Conservation (phyloP, 1,140 invertebrate genomes). For the Bombus impatiens region DNA sequence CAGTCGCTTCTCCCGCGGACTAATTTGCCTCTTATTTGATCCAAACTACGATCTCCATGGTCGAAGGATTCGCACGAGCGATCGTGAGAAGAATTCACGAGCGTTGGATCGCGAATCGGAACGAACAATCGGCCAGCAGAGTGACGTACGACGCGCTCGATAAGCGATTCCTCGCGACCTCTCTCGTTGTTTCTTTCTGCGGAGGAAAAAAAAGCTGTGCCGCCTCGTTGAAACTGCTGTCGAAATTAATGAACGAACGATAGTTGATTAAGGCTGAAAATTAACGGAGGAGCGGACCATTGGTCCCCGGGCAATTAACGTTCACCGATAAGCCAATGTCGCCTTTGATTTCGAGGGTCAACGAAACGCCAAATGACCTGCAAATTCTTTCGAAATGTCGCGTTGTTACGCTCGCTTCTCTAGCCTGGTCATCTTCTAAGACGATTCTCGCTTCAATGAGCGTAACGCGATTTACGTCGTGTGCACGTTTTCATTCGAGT, state of each 20-base stretch:
- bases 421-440: not conserved
- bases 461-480: not conserved
- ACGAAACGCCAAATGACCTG: not conserved
- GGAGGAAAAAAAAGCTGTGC: not conserved
- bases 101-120: not conserved
- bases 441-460: not conserved
- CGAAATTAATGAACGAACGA: not conserved
- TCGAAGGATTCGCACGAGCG: too few relatives aligned
- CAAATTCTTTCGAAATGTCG: not conserved
- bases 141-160: not conserved
- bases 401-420: not conserved
- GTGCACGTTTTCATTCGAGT: too few relatives aligned
- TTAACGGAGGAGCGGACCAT: conserved; percentile 2
- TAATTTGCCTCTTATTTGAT: too few relatives aligned
- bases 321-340: not conserved
- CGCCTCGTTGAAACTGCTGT: not conserved
- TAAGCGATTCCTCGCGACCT: not conserved
- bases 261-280: not conserved
- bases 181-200: too few relatives aligned
- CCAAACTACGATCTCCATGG: too few relatives aligned
- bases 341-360: not conserved
- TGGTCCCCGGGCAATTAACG: not conserved
- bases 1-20: too few relatives aligned
- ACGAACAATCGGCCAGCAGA: not conserved
- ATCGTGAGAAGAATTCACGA: not conserved